Percentiles rank a stretch among this genome's conserved stretches.
phyloP scores from a whole-genome alignment of 2,888 invertebrate species.

The Clivina fossor region DNA sequence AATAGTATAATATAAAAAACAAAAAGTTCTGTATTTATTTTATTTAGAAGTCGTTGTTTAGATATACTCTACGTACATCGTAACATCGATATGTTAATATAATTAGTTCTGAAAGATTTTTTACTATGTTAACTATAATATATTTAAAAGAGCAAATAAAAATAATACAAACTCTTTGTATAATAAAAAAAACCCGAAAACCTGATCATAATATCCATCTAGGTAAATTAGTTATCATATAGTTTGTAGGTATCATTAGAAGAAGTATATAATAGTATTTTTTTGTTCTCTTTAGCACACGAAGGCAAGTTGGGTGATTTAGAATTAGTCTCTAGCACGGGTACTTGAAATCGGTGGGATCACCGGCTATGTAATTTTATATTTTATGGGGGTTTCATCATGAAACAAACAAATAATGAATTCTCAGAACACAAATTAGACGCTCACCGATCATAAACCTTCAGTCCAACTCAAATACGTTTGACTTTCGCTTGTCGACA shows the following conservation, averaged over 20 bases:
- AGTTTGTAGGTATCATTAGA: slow-evolving; percentile 25
- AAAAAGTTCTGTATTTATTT: too few relatives aligned
- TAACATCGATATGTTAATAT: too few relatives aligned
- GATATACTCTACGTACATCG: too few relatives aligned
- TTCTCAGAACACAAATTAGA: slow-evolving; percentile 42
- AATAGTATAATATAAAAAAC: too few relatives aligned
- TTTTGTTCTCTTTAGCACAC: slow-evolving; percentile 19
- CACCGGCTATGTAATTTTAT: slow-evolving; percentile 42
- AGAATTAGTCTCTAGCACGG: slow-evolving; percentile 6
- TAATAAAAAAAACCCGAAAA: too few relatives aligned
- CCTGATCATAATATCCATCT: too few relatives aligned
- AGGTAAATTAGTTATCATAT: too few relatives aligned
- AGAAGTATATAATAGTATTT: slow-evolving; percentile 18
- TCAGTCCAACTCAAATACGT: slow-evolving; percentile 1
- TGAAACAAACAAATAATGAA: slow-evolving; percentile 45
- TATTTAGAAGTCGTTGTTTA: too few relatives aligned
- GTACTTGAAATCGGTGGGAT: slow-evolving; percentile 15
- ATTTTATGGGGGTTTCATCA: slow-evolving; percentile 45
- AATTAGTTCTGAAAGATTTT: too few relatives aligned
- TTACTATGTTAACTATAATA: too few relatives aligned
- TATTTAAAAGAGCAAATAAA: too few relatives aligned
- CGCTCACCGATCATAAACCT: slow-evolving; percentile 1
- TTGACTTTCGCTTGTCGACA: slow-evolving; percentile 7
- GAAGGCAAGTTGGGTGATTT: slow-evolving; percentile 5
- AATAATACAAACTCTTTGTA: too few relatives aligned